Conservation (phyloP, 1,140 invertebrate genomes). For the Leptopilina clavipes region DNA sequence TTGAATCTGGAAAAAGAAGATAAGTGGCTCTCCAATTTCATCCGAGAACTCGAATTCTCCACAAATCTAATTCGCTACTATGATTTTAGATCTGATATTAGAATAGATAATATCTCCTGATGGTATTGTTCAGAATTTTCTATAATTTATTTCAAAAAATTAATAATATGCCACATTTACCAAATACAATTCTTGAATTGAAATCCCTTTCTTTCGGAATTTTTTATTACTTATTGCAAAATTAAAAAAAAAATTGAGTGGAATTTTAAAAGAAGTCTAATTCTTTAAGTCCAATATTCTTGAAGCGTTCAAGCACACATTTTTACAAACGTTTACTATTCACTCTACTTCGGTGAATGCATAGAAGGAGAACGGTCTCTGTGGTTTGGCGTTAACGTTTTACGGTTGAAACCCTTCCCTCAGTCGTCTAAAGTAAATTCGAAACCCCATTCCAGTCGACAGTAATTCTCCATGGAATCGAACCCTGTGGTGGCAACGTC, state of each 20-base stretch:
- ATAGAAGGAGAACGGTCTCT: constrained; percentile 50
- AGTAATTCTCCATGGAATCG: constrained; percentile 72
- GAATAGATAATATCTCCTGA: too few species aligned
- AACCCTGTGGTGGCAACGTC: constrained; percentile 60
- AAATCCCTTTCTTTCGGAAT: too few species aligned
- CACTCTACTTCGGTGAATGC: constrained; percentile 37
- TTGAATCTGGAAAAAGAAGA: too few species aligned
- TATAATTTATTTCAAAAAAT: too few species aligned
- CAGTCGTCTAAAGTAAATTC: constrained; percentile 63
- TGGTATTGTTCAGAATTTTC: too few species aligned
- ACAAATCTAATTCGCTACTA: too few species aligned
- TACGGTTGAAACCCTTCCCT: constrained; percentile 58
- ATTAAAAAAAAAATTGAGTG: neutral
- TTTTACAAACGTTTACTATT: constrained; percentile 38
- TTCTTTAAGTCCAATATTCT: neutral
- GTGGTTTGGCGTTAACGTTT: constrained; percentile 68
- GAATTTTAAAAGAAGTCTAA: neutral
- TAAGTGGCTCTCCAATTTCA: too few species aligned
- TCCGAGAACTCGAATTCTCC: too few species aligned
- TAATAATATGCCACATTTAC: too few species aligned
- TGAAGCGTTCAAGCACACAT: constrained; percentile 1
- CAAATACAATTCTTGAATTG: too few species aligned
- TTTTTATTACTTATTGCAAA: neutral
- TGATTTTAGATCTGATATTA: too few species aligned
- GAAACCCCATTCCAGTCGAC: constrained; percentile 66